Conservation (phyloP, 2,888 invertebrate genomes). For the Poecilus cupreus region DNA sequence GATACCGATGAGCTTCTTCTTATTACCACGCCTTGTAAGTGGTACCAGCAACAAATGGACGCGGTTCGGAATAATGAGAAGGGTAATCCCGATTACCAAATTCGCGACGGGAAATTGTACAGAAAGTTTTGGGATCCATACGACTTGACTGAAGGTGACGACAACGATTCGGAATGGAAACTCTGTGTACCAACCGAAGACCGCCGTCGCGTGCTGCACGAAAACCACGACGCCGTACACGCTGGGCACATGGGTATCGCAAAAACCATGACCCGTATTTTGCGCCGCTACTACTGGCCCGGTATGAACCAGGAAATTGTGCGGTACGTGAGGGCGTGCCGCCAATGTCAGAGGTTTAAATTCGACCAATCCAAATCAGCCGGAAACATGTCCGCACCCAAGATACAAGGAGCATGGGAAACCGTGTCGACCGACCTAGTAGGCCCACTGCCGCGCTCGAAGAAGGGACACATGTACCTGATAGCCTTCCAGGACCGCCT, state of each 20-base stretch:
- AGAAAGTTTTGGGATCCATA: background rate
- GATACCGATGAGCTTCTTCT: background rate
- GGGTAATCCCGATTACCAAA: constrained; percentile 38
- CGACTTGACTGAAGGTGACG: constrained; percentile 34
- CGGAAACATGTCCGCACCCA: constrained; percentile 4
- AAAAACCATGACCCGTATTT: constrained; percentile 60
- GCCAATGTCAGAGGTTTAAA: constrained; percentile 63
- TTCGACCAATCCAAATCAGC: constrained; percentile 53
- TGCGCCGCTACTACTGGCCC: constrained; percentile 61
- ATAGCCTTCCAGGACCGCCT: constrained; percentile 63
- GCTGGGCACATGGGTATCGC: constrained; percentile 60
- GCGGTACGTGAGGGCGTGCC: constrained; percentile 61
- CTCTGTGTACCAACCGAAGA: constrained; percentile 34
- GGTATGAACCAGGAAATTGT: constrained; percentile 46
- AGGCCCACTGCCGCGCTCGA: constrained; percentile 60
- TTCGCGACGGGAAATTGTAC: constrained; percentile 19
- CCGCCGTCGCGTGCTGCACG: constrained; percentile 24
- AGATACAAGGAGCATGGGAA: constrained; percentile 56
- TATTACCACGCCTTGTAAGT: background rate
- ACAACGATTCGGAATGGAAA: constrained; percentile 50
- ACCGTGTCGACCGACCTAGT: constrained; percentile 59
- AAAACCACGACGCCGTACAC: constrained; percentile 52
- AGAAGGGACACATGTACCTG: background rate
- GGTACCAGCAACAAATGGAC: constrained; percentile 26
- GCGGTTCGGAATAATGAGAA: too few relatives aligned